These are phyloP conservation scores for Ochropleura leucogaster DNA, from an alignment of 2,888 invertebrate species.

Conservation along the genomic window DNA sequence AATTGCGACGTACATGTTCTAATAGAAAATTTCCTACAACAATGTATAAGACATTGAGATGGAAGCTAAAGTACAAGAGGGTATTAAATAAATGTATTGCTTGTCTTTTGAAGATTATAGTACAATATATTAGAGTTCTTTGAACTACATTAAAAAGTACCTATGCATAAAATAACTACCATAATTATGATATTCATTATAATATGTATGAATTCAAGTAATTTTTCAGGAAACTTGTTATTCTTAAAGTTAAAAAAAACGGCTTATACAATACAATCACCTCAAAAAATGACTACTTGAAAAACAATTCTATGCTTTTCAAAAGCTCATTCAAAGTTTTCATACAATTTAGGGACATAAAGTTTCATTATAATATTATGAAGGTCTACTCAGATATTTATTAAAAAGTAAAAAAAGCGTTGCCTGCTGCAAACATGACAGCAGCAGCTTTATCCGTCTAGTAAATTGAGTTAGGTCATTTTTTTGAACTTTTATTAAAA, in stretches of 20 bases:
- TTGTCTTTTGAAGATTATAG: background rate
- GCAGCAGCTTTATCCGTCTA: constrained; percentile 3
- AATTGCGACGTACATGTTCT: constrained; percentile 42
- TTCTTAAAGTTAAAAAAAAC: too few species aligned
- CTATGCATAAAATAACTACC: too few species aligned
- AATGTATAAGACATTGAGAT: too few species aligned
- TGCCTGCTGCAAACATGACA: constrained; percentile 4
- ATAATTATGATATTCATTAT: too few species aligned
- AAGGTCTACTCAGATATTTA: constrained; percentile 15
- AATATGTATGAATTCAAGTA: too few species aligned
- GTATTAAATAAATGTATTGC: constrained; percentile 6
- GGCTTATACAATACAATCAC: background rate
- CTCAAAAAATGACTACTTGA: background rate
- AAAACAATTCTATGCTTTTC: background rate
- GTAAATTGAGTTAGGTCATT: background rate
- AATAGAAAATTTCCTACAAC: background rate
- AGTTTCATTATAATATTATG: background rate
- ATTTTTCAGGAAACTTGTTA: too few species aligned
- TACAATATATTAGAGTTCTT: background rate
- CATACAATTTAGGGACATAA: background rate
- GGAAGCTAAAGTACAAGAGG: too few species aligned
- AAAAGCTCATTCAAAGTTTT: background rate
- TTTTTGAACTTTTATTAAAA: background rate
- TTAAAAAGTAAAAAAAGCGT: constrained; percentile 14
- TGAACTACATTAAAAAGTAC: too few species aligned